Evolutionary conservation across 2,113 vertebrate species (phyloP).

Genomic region (Steatornis caripensis): DNA sequence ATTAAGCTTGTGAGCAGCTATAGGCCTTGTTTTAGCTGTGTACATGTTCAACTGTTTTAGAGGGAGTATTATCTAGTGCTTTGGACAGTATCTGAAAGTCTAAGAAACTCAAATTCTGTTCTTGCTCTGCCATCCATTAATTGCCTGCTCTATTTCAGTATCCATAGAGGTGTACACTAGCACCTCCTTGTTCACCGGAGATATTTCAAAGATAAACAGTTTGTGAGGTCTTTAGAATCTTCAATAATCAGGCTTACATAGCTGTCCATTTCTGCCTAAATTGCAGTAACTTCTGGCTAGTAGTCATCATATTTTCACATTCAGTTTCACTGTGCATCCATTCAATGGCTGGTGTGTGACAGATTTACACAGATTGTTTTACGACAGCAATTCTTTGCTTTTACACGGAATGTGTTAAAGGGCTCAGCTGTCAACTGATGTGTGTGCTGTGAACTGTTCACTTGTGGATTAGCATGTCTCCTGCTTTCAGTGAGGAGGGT

Average conservation of each 20-base stretch:
- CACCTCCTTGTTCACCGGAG: not conserved
- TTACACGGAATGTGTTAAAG: not conserved
- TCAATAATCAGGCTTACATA: not conserved
- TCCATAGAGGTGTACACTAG: not conserved
- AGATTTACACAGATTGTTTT: not conserved
- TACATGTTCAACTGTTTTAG: not conserved
- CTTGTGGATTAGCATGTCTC: not conserved
- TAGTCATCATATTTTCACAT: not conserved
- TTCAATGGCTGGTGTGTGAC: not conserved
- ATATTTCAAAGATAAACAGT: not conserved
- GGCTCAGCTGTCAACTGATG: not conserved
- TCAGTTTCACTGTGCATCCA: not conserved
- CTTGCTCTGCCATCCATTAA: not conserved
- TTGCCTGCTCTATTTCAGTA: not conserved
- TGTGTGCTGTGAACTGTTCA: not conserved
- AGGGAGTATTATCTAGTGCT: not conserved
- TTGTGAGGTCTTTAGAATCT: not conserved
- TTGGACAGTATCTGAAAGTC: not conserved
- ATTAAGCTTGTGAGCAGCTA: not conserved
- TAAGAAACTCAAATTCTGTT: not conserved
- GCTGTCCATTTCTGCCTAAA: not conserved
- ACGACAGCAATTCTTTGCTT: not conserved
- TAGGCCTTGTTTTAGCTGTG: not conserved
- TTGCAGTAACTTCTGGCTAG: not conserved
- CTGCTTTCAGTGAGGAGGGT: not conserved